A percentile compares a stretch with the other conserved stretches of the same genome.
Evolutionary conservation across 2,888 invertebrate genomes (phyloP).

Genomic region (Chloroclystis v-ata): DNA sequence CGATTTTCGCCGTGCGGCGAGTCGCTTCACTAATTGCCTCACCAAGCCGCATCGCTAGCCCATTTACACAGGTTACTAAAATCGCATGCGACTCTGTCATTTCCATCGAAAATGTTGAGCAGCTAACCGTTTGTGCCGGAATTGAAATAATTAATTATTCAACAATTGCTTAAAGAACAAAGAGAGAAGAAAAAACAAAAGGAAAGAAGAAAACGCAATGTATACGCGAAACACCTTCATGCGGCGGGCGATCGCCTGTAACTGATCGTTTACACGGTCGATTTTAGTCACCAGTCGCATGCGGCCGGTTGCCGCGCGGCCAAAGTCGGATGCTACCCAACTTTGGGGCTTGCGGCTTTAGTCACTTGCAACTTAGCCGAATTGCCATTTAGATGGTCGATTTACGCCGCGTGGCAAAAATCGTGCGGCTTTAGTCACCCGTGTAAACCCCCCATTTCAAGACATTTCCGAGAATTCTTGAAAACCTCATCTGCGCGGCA

Average conservation of each 20-base stretch:
- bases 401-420: constrained; percentile 10
- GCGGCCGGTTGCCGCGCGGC: constrained; percentile 37
- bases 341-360: constrained; percentile 43
- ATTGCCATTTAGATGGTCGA: constrained; percentile 8
- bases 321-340: constrained; percentile 42
- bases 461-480: no score
- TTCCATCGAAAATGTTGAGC: constrained; percentile 37
- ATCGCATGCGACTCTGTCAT: constrained; percentile 42
- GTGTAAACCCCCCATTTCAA: constrained; percentile 22
- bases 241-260: constrained; percentile 27
- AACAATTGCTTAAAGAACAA: no score
- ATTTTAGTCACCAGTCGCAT: constrained; percentile 52
- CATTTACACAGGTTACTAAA: constrained; percentile 41
- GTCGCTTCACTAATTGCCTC: constrained; percentile 31
- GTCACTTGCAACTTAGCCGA: constrained; percentile 32
- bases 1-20: constrained; percentile 43
- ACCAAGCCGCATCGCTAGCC: constrained; percentile 38
- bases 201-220: no score
- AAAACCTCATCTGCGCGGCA: no score
- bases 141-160: no score
- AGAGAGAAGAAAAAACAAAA: no score
- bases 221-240: constrained; percentile 25
- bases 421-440: constrained; percentile 36
- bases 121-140: no score
- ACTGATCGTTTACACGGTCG: constrained; percentile 27